Evolutionary conservation across 2,797 vertebrate genomes (phyloP).

Genomic region (Notamacropus eugenii): DNA sequence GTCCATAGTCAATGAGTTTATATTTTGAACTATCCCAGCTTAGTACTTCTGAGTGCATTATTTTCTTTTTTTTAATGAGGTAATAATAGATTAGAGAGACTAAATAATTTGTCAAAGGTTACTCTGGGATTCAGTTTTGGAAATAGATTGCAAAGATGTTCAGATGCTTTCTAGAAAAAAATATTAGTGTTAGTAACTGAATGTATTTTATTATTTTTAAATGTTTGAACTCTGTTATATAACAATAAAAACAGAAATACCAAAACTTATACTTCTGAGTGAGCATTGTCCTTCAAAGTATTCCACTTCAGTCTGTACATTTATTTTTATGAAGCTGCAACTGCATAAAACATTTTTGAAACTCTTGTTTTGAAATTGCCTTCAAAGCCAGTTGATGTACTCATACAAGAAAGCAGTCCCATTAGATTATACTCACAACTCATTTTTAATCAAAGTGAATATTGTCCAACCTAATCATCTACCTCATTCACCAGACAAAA

Average conservation of each 20-base stretch:
- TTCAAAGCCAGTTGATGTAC: not conserved
- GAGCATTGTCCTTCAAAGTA: not conserved
- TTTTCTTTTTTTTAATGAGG: not conserved
- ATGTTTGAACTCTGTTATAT: not conserved
- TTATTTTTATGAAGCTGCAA: not conserved
- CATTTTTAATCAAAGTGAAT: constrained; percentile 48
- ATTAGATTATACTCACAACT: constrained; percentile 30
- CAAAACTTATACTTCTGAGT: not conserved
- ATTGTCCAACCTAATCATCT: not conserved
- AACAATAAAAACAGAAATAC: not conserved
- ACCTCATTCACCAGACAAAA: not conserved
- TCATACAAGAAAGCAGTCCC: not conserved
- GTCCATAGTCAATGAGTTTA: not conserved
- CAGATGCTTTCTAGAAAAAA: constrained; percentile 43
- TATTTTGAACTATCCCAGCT: not conserved
- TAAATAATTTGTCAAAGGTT: not conserved
- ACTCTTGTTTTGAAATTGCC: not conserved
- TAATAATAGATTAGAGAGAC: not conserved
- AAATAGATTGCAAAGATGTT: constrained; percentile 22
- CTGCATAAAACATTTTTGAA: not conserved
- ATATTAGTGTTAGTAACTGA: constrained; percentile 25
- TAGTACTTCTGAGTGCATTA: not conserved
- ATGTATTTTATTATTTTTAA: not conserved
- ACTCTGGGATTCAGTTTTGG: not conserved
- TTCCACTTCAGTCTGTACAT: not conserved